Conservation (phyloP, 1,140 invertebrate genomes). For the Hyposmocoma kahamanoa region DNA sequence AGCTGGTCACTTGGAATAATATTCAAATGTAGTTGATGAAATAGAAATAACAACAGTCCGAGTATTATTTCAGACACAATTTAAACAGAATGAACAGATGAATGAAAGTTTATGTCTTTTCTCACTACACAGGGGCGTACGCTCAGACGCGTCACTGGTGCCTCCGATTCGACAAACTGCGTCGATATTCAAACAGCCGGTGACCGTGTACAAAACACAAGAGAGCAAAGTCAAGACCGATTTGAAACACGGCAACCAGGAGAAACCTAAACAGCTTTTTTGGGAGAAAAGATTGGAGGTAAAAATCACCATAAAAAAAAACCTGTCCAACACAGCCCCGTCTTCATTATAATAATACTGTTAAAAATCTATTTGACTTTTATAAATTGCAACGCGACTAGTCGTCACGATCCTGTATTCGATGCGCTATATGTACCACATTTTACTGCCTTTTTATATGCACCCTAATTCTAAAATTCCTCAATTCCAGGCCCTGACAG, state of each 20-base stretch:
- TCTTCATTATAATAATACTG: no score
- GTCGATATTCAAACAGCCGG: constrained; percentile 99
- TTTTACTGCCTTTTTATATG: not conserved
- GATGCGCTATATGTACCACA: not conserved
- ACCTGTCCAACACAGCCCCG: no score
- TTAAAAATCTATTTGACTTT: no score
- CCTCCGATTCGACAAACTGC: constrained; percentile 98
- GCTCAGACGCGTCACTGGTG: constrained; percentile 92
- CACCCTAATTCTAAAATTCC: not conserved
- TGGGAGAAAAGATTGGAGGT: constrained; percentile 97
- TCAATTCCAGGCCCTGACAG: constrained; percentile 80
- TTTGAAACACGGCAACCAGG: constrained; percentile 91
- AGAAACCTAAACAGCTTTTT: constrained; percentile 97
- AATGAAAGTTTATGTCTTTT: no score
- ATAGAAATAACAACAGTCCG: no score
- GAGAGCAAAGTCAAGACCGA: constrained; percentile 92
- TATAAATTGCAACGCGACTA: no score
- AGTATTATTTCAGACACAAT: no score
- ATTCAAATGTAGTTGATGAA: no score
- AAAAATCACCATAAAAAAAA: no score
- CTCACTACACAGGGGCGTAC: constrained; percentile 82
- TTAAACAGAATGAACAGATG: no score
- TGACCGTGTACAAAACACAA: constrained; percentile 94
- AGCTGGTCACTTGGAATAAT: no score
- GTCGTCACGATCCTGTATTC: no score